phyloP scores from a whole-genome alignment of 1,140 invertebrate species.

The Drosophila obscura region DNA sequence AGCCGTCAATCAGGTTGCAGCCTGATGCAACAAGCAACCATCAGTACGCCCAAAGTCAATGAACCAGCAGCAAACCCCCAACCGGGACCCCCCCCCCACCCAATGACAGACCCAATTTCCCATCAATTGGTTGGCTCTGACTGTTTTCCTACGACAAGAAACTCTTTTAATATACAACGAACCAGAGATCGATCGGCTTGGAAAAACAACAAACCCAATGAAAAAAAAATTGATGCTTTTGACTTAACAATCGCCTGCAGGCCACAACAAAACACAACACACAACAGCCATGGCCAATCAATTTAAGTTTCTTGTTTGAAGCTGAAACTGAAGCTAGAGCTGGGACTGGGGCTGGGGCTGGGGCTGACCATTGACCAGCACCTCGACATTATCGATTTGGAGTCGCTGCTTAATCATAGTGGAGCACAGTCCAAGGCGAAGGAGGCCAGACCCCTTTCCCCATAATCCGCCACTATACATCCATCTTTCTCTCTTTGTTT shows the following conservation, averaged over 20 bases:
- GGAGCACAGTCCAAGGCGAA: conserved; percentile 33
- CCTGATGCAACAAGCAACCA: conserved; percentile 54
- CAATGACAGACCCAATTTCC: conserved; percentile 64
- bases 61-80: conserved; percentile 37
- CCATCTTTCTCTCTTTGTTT: conserved; percentile 17
- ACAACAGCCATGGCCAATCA: conserved; percentile 48
- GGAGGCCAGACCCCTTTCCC: conserved; percentile 10
- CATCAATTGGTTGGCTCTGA: conserved; percentile 44
- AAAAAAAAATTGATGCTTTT: conserved; percentile 49
- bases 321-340: conserved; percentile 25
- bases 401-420: conserved; percentile 71
- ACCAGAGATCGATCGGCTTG: conserved; percentile 29
- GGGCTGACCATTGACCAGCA: conserved; percentile 74
- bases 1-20: conserved; percentile 42
- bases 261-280: conserved; percentile 6
- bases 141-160: conserved; percentile 39
- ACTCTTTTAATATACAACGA: conserved; percentile 66
- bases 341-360: conserved; percentile 39
- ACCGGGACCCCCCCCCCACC: no score
- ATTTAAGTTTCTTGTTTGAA: conserved; percentile 31
- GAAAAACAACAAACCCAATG: conserved; percentile 7
- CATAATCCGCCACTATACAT: background rate
- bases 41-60: conserved; percentile 47
- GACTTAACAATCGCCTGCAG: conserved; percentile 74
- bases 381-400: conserved; percentile 55